A percentile compares a stretch with the other conserved stretches of the same genome.
Evolutionary conservation across 2,113 vertebrate genomes (phyloP).

Genomic region (Eira barbara): DNA sequence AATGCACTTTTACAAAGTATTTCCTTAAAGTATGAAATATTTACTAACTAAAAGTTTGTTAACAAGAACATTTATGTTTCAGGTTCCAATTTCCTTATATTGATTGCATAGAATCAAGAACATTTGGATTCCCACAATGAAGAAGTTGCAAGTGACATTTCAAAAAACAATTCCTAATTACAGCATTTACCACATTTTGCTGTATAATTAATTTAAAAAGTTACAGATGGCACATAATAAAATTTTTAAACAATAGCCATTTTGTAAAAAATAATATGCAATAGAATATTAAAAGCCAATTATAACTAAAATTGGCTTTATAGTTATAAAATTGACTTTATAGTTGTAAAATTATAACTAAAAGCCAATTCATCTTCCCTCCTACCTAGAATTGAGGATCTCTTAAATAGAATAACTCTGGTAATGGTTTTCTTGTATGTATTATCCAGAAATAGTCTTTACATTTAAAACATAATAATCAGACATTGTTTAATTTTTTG

Average conservation of each 20-base stretch:
- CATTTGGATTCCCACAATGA: conserved; percentile 2
- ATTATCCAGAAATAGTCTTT: background rate
- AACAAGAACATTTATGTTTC: background rate
- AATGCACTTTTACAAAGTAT: background rate
- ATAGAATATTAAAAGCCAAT: background rate
- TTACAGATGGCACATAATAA: conserved; percentile 36
- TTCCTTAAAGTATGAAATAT: background rate
- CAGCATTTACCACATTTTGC: background rate
- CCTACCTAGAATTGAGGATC: background rate
- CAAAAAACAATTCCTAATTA: background rate
- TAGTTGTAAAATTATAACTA: background rate
- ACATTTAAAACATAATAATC: background rate
- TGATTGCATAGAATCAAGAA: background rate
- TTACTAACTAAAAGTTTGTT: background rate
- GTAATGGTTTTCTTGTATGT: background rate
- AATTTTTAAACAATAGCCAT: background rate
- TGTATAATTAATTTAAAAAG: conserved; percentile 26
- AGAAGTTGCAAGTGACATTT: conserved; percentile 13
- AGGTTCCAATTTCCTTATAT: background rate
- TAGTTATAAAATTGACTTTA: no score
- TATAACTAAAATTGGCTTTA: background rate
- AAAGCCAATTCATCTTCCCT: background rate
- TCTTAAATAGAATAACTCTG: background rate
- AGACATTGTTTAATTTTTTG: background rate
- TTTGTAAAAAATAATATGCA: conserved; percentile 15